Base-by-base conservation (phyloP, 2,113 vertebrate genomes). In the Mohoua ochrocephala region DNA sequence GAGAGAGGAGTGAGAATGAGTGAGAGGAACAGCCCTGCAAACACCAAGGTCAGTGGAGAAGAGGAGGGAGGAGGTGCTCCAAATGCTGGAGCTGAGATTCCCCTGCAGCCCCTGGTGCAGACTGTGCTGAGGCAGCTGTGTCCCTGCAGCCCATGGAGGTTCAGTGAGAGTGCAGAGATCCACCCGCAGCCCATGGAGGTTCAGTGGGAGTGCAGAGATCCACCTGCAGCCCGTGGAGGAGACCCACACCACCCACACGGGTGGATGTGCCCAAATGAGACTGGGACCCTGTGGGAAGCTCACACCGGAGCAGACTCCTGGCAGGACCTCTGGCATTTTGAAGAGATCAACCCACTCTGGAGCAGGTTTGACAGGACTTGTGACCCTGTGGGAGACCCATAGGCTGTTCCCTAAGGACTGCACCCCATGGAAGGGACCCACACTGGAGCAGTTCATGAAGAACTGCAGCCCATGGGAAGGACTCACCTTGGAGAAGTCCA, bases 401-500 rank as follows among this genome's bases (percentile, higher is more conserved):
- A 49, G 6, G 13, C 61, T 54, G 23, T 54, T 42, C 27, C 47
- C 24, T 54, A 37, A 42, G 56, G 31, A 54, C 27, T 63, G 64
- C 35, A 33, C 3, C 4, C 12, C 3, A 3, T 56, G 22, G 49
- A 37, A 77, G 15, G 31, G 15, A 42, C 30, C 22, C 35, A 15
- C 63, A 20, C 53, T 54, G 47, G 13, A 49, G 54, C 47, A 18
- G 23, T 28, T 61, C 4, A 27, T 80, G 26, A 19, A n/a, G 16
- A 19, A 20, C 27, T 56, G 23, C 33, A 56, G 54, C 35, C 17
- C 0, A 1, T 49, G 35, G 33, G 35, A 54, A 35, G 45, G 22
- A 28, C 22, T 86, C 10, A 6, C 0, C 0, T 8, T 60, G 60
- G 41, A 68, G 42, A 49, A 75, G 27, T 49, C 24, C 11, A 6